Base-by-base conservation (phyloP, 1,140 invertebrate species). In the Aricia agestis region DNA sequence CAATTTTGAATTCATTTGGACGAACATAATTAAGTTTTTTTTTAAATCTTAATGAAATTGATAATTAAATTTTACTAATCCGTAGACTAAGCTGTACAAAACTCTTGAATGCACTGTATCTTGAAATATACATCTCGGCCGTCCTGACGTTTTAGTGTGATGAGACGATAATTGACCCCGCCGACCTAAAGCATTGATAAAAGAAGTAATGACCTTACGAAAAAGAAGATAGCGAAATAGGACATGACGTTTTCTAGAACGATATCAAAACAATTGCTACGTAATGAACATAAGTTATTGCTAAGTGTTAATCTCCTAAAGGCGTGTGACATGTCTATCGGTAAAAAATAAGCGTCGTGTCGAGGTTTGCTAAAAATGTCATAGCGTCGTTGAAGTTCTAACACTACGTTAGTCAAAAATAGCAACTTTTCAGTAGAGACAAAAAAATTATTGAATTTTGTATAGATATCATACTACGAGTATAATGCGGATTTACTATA, bases 101-200 rank as follows among this genome's bases (percentile, higher is more conserved):
- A 68, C 11, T 18, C 67, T 68, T 57, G 18, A n/a, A 25, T 19
- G 65, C 15, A 66, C 13, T 19, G 57, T 57, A 71, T 52, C 45
- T 52, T 3, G 45, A 15, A 52, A 68, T 71, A 65, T 41, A 61
- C 25, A 31, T 61, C 66, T 57, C 61, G 74, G 65, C 36, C 5
- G 36, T 36, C 36, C 67, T 73, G 73, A 78, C 71, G 76, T 71
- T 74, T 57, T 72, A 71, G 77, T 67, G 78, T 79, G 79, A 85
- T 84, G 79, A 83, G 79, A 76, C 80, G 73, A 80, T 74, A 86
- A 82, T 84, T 88, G 86, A 88, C 82, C 83, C 67, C 63, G 32
- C 52, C 74, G 78, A 68, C 84, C 78, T 67, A 58, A 41, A 72
- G 71, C 70, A 74, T 72, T 72, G 85, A 85, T 87, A 85, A 82